Percentiles rank a stretch among this genome's conserved stretches.
Conservation (phyloP, 2,113 vertebrate genomes). For the Tychaedon coryphoeus region DNA sequence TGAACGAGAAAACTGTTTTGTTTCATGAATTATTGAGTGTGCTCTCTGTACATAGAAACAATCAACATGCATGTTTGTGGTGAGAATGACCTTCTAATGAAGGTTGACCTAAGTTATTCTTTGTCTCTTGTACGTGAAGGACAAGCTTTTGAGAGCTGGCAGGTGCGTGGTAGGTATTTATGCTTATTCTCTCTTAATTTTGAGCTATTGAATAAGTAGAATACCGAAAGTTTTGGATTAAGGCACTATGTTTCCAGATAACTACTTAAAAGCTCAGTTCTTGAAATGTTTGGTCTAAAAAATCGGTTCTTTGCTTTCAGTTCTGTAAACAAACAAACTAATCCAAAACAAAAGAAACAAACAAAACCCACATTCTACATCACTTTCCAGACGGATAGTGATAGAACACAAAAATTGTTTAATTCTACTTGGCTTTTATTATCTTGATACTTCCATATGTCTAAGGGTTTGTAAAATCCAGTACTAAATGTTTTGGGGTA, state of each 20-base stretch:
- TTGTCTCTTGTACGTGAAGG: not conserved
- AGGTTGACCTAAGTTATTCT: not conserved
- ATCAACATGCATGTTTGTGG: not conserved
- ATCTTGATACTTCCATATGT: not conserved
- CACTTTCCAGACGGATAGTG: not conserved
- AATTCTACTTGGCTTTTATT: not conserved
- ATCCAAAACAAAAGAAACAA: not conserved
- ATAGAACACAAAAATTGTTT: not conserved
- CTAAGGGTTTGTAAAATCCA: not conserved
- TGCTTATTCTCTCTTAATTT: not conserved
- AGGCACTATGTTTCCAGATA: not conserved
- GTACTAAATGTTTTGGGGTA: not conserved
- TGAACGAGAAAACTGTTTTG: not conserved
- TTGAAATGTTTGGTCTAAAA: not conserved
- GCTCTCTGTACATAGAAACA: not conserved
- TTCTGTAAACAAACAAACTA: not conserved
- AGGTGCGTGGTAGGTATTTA: not conserved
- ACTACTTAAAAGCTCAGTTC: not conserved
- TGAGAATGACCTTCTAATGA: not conserved
- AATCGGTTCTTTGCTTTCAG: not conserved
- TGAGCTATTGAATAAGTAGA: not conserved
- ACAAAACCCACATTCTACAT: rapidly evolving
- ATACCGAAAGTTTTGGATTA: not conserved
- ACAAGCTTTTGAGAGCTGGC: not conserved
- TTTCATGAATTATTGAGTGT: not conserved